Evolutionary conservation across 2,888 invertebrate species (phyloP).

Genomic region (Clunio marinus): DNA sequence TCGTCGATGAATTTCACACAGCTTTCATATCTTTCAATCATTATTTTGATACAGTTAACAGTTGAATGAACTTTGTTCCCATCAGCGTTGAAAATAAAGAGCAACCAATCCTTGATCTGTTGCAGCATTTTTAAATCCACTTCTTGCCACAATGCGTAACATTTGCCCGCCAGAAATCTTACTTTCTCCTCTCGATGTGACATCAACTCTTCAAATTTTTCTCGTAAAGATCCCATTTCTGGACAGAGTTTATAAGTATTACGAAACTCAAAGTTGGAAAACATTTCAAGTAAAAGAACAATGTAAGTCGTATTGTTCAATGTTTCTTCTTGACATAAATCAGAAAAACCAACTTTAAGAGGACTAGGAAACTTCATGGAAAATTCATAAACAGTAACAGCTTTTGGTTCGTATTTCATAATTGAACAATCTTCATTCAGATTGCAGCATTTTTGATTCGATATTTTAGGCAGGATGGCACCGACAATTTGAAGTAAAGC

Average conservation of each 20-base stretch:
- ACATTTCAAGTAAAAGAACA: slow-evolving; percentile 13
- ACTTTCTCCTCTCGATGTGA: slow-evolving; percentile 5
- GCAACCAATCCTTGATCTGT: no score
- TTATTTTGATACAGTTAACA: background rate
- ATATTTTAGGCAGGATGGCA: background rate
- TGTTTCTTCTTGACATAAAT: background rate
- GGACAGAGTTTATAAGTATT: background rate
- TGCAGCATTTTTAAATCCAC: no score
- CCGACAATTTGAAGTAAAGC: slow-evolving; percentile 29
- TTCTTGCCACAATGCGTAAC: slow-evolving; percentile 21
- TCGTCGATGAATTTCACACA: background rate
- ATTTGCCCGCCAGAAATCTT: background rate
- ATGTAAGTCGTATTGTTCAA: slow-evolving; percentile 2
- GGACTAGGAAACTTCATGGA: slow-evolving; percentile 2
- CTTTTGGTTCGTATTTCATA: slow-evolving; percentile 12
- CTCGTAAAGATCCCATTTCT: background rate
- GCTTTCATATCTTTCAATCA: slow-evolving; percentile 27
- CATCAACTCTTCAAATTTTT: background rate
- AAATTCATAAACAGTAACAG: slow-evolving; percentile 5
- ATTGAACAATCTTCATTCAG: background rate
- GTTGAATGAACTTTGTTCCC: background rate
- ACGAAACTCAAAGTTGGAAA: slow-evolving; percentile 16
- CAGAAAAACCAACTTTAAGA: background rate
- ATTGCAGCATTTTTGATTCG: slow-evolving; percentile 15
- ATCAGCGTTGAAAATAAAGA: slow-evolving; percentile 3